Conservation (phyloP, 2,797 vertebrate genomes). For the Rhinophrynus dorsalis region DNA sequence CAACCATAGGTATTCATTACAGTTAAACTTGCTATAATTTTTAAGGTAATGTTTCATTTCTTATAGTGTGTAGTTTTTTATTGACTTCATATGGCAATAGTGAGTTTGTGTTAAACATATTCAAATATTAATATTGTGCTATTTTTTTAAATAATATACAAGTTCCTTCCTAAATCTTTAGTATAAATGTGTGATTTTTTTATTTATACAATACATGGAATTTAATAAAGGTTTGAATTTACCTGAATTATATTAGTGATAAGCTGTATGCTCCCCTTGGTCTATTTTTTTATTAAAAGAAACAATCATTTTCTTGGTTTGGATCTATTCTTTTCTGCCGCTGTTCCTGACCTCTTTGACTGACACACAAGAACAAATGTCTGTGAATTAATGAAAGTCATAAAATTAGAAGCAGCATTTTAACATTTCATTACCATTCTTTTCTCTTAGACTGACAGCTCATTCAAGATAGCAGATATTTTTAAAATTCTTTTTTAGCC, state of each 20-base stretch:
- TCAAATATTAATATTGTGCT: not conserved
- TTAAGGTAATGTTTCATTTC: too few species aligned
- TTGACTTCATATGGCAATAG: not conserved
- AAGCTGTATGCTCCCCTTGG: not conserved
- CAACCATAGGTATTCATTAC: too few species aligned
- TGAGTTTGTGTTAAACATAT: not conserved
- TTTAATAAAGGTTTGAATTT: slow-evolving; percentile 5
- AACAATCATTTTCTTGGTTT: slow-evolving; percentile 22
- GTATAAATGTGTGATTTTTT: not conserved
- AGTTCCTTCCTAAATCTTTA: not conserved
- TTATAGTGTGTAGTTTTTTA: too few species aligned
- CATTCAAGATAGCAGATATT: slow-evolving; percentile 74
- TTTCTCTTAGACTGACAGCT: slow-evolving; percentile 88
- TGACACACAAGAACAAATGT: slow-evolving; percentile 60
- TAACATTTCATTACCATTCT: slow-evolving; percentile 96
- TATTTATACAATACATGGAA: not conserved
- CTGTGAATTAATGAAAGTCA: slow-evolving; percentile 63
- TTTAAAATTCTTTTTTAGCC: slow-evolving; percentile 61
- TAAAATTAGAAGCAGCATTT: slow-evolving; percentile 79
- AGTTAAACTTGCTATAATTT: too few species aligned
- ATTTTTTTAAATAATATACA: not conserved
- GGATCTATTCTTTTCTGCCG: slow-evolving; percentile 7
- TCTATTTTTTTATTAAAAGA: slow-evolving; percentile 31
- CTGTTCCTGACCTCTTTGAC: slow-evolving; percentile 57
- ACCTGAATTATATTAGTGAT: slow-evolving; percentile 11